Evolutionary conservation across 1,140 invertebrate species (phyloP).

Genomic region (Rhagoletis zephyria): DNA sequence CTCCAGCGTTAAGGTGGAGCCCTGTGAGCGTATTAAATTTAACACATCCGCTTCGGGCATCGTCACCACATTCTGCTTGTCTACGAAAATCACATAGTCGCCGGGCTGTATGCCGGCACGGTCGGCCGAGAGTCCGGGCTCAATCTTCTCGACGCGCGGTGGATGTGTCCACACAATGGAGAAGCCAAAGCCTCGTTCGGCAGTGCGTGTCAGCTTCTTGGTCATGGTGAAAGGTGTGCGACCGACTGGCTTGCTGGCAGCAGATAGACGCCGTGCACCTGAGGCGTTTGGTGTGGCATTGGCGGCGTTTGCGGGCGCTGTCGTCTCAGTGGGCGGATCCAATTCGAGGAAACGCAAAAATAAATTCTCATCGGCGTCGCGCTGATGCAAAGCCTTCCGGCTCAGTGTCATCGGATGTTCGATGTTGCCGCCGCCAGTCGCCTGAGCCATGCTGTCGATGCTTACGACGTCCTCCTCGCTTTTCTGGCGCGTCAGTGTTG

Average conservation of each 20-base stretch:
- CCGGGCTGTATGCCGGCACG: slow-evolving; percentile 84
- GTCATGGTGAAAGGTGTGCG: slow-evolving; percentile 88
- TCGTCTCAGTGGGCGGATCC: slow-evolving; percentile 79
- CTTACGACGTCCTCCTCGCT: slow-evolving; percentile 64
- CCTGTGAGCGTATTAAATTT: slow-evolving; percentile 80
- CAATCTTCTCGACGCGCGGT: slow-evolving; percentile 89
- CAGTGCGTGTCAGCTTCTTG: slow-evolving; percentile 77
- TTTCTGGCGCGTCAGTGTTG: slow-evolving; percentile 51
- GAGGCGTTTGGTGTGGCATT: slow-evolving; percentile 20
- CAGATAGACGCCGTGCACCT: slow-evolving; percentile 52
- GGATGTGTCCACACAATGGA: slow-evolving; percentile 93
- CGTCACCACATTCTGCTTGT: slow-evolving; percentile 88
- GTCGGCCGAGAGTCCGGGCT: slow-evolving; percentile 85
- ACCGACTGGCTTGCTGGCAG: slow-evolving; percentile 72
- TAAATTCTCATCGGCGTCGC: slow-evolving; percentile 81
- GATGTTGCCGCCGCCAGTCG: slow-evolving; percentile 3
- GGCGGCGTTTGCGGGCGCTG: slow-evolving; percentile 62
- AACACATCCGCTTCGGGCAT: slow-evolving; percentile 83
- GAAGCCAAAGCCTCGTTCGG: slow-evolving; percentile 84
- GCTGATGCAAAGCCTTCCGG: slow-evolving; percentile 76
- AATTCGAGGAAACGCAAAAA: slow-evolving; percentile 86
- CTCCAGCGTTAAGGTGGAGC: slow-evolving; percentile 79
- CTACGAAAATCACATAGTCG: slow-evolving; percentile 90
- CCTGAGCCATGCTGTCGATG: slow-evolving; percentile 66
- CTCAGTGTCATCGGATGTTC: slow-evolving; percentile 71